Evolutionary conservation across 2,888 invertebrate species (phyloP).

Genomic region (Polia nebulosa): DNA sequence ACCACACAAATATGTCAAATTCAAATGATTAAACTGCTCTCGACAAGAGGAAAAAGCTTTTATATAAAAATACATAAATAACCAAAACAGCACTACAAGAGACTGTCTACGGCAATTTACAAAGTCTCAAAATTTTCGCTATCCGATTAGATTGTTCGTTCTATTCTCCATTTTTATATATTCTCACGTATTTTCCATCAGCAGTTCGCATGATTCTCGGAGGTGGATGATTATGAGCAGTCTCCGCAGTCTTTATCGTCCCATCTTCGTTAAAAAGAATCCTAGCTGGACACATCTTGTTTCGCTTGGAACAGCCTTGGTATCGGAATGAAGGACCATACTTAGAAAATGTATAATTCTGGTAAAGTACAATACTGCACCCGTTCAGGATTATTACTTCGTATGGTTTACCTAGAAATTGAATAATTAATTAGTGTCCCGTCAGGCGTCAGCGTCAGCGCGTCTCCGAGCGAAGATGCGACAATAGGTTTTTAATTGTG

Average conservation of each 20-base stretch:
- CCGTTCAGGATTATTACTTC: constrained; percentile 38
- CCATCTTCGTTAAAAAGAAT: constrained; percentile 61
- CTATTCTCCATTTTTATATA: no score
- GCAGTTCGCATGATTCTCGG: constrained; percentile 37
- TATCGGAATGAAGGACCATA: constrained; percentile 27
- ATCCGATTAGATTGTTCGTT: no score
- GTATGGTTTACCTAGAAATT: constrained; percentile 31
- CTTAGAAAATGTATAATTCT: constrained; percentile 54
- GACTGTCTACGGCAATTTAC: no score
- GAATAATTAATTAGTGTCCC: neutral
- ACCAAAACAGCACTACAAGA: no score
- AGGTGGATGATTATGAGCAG: constrained; percentile 67
- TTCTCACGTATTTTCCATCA: constrained; percentile 47
- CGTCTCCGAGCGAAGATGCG: no score
- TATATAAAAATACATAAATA: no score
- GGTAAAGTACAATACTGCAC: constrained; percentile 42
- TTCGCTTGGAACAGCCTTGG: constrained; percentile 60
- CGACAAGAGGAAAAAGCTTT: no score
- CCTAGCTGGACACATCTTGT: constrained; percentile 59
- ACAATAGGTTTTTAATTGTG: no score
- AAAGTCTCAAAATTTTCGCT: no score
- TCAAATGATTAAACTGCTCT: no score
- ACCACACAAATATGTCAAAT: no score
- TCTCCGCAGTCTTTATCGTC: constrained; percentile 37
- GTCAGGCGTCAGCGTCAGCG: no score